phyloP scores from a whole-genome alignment of 2,113 vertebrate genomes.

The Perognathus longimembris region DNA sequence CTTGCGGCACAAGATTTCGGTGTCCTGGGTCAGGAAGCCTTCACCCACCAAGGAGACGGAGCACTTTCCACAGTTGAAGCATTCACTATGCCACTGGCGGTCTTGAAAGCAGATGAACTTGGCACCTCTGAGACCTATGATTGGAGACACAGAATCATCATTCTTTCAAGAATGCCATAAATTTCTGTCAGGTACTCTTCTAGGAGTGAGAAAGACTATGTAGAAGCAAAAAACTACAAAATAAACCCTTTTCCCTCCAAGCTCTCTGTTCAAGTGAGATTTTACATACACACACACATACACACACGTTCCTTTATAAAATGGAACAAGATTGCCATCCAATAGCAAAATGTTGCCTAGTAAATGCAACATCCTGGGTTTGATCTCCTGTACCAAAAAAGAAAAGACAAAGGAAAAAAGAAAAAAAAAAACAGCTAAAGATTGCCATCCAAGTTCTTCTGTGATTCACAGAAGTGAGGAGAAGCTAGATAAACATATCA shows the following conservation, averaged over 20 bases:
- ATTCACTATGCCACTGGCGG: conserved; percentile 87
- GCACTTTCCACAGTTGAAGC: conserved; percentile 85
- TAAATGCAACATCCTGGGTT: too few species aligned
- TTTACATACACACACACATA: not conserved
- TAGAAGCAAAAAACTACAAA: not conserved
- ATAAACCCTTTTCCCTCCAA: too few species aligned
- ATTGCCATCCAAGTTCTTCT: not conserved
- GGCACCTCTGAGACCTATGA: conserved; percentile 84
- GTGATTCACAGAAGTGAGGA: not conserved
- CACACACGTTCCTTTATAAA: not conserved
- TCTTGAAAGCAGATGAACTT: conserved; percentile 90
- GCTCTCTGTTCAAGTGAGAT: not conserved
- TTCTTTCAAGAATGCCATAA: not conserved
- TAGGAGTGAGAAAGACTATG: not conserved
- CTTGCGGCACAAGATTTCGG: conserved; percentile 91
- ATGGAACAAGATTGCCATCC: not conserved
- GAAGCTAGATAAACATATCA: not conserved
- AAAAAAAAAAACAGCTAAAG: too few species aligned
- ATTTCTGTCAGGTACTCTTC: not conserved
- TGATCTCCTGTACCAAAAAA: too few species aligned
- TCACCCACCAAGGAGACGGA: conserved; percentile 81
- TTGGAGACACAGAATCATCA: not conserved
- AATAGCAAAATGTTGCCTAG: too few species aligned
- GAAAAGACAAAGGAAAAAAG: too few species aligned
- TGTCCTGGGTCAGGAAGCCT: conserved; percentile 91